Base-by-base conservation (phyloP, 2,888 invertebrate species). In the Hipparchia sbordonii region DNA sequence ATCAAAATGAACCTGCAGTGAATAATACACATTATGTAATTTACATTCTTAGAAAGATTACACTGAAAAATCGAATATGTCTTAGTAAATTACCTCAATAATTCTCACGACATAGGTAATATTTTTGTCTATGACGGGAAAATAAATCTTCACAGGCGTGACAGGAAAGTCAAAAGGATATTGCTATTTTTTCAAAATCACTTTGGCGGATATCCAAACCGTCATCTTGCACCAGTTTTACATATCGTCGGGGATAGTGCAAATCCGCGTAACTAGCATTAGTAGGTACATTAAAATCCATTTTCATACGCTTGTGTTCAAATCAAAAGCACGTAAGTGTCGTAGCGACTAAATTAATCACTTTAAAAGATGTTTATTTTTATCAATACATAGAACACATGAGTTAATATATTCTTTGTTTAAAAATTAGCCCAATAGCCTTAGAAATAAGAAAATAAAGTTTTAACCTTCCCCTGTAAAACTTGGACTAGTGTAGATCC, bases 161-260 rank as follows among this genome's bases (percentile, higher is more conserved):
- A 70, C 74, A 72, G 70, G 68, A 74, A 74, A 74, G 76, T 76
- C 76, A 68, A 76, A 74, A 76, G 72, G 76, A 74, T 76, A 60
- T 60, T 56, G 54, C 70, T 70, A 61, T 72, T 75, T 75, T 75
- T 33, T 69, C 62, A 67, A 57, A 73, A 56, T 63, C 62, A 70
- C 57, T 52, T 70, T 76, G 76, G 76, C 74, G 13, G 60, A 10
- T 33, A 57, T 70, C 74, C 74, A 76, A 70, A 72, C 72, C 60
- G 72, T 70, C 74, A 74, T 51, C 39, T 12, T 65, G 10, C 39
- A 59, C 59, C 59, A 8, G 23, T 33, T n/a, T 54, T 13, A 54
- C 4, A 54, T n/a, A 3, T 23, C 23, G 23, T 23, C 23, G 23
- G 23, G 23, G 23, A 23, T 23, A 23, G 23, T 23, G 23, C 23